phyloP scores from a whole-genome alignment of 2,113 vertebrate genomes.

The Rallus limicola region DNA sequence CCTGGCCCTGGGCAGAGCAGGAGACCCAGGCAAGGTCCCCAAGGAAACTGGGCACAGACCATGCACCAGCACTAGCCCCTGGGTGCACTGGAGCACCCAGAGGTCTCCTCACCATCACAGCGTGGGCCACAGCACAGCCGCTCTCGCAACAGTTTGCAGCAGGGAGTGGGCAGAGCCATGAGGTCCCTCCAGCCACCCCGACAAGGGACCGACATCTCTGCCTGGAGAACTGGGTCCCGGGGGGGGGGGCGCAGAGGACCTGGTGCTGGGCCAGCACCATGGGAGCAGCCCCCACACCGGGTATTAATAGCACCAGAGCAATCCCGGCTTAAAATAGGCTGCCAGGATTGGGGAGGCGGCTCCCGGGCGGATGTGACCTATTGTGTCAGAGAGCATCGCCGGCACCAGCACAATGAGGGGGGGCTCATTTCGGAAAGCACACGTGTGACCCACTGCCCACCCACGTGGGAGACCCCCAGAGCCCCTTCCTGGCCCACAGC shows the following conservation, averaged over 20 bases:
- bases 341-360: constrained; percentile 39
- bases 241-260: background rate
- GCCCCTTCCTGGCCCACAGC: background rate
- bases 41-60: background rate
- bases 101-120: background rate
- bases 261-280: background rate
- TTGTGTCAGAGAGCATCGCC: constrained; percentile 43
- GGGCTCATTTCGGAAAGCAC: background rate
- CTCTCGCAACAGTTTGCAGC: background rate
- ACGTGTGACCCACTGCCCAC: background rate
- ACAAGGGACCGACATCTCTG: background rate
- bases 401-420: background rate
- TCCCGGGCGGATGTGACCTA: constrained; percentile 54
- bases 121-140: background rate
- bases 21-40: background rate
- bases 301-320: constrained; percentile 65
- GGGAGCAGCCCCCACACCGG: constrained; percentile 25
- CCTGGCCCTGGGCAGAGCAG: fast-evolving
- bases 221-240: background rate
- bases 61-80: fast-evolving
- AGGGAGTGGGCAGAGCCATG: background rate
- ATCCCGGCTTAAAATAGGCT: constrained; percentile 66
- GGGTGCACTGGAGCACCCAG: background rate
- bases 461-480: background rate
- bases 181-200: background rate